Evolutionary conservation across 2,113 vertebrate species (phyloP).

Genomic region (Phocoena phocoena): DNA sequence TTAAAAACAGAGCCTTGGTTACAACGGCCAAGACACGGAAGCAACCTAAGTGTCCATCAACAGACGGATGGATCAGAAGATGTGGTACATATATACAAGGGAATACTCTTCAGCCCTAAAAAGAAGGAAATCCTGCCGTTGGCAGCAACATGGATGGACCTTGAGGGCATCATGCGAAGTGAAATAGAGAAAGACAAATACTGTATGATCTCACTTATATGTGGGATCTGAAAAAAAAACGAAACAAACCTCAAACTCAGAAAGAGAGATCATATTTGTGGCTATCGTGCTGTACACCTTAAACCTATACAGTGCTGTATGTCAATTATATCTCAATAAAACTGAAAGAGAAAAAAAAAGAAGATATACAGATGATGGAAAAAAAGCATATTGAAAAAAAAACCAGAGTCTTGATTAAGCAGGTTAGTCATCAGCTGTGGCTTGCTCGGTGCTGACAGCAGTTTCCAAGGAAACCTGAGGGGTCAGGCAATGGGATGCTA

Average conservation of each 20-base stretch:
- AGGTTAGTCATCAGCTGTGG: background rate
- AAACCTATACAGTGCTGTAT: background rate
- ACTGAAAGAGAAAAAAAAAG: background rate
- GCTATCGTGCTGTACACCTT: background rate
- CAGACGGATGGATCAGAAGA: background rate
- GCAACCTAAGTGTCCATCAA: background rate
- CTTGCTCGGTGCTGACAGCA: accelerated
- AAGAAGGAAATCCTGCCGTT: background rate
- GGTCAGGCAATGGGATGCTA: background rate
- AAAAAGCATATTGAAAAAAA: background rate
- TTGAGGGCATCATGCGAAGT: background rate
- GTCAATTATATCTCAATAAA: background rate
- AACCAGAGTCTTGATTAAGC: background rate
- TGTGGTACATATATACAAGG: no score
- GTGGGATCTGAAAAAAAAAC: background rate
- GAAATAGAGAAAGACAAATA: background rate
- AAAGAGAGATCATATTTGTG: background rate
- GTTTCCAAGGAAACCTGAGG: background rate
- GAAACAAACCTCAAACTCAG: background rate
- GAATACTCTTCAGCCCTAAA: background rate
- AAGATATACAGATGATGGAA: background rate
- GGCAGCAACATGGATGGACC: background rate
- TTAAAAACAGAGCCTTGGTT: background rate
- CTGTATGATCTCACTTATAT: background rate
- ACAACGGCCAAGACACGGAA: background rate